phyloP scores from a whole-genome alignment of 2,113 vertebrate genomes.

The Rhinoderma darwinii region DNA sequence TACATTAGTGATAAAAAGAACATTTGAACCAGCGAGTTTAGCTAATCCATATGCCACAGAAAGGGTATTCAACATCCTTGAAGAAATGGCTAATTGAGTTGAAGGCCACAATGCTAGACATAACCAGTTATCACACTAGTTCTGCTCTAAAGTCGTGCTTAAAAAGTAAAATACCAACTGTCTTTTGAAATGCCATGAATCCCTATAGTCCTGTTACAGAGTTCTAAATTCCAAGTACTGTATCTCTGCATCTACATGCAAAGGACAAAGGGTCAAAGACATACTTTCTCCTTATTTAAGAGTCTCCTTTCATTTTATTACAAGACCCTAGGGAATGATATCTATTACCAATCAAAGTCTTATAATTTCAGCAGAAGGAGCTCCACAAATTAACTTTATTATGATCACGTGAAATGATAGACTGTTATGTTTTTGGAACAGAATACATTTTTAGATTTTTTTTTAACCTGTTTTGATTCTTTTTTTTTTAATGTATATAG shows the following conservation, averaged over 20 bases:
- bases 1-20: constrained; percentile 20
- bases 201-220: constrained; percentile 70
- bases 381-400: constrained; percentile 83
- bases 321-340: constrained; percentile 71
- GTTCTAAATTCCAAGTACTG: constrained; percentile 66
- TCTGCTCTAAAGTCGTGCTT: constrained; percentile 70
- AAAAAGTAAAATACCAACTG: constrained; percentile 72
- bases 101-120: constrained; percentile 67
- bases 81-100: constrained; percentile 63
- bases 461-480: neutral
- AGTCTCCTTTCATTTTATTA: constrained; percentile 74
- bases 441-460: neutral
- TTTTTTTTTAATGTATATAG: neutral
- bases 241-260: constrained; percentile 69
- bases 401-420: constrained; percentile 89
- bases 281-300: constrained; percentile 71
- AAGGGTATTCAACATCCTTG: constrained; percentile 62
- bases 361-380: constrained; percentile 82
- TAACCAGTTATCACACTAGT: constrained; percentile 63
- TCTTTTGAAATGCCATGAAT: constrained; percentile 70
- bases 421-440: constrained; percentile 90
- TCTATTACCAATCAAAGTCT: constrained; percentile 78
- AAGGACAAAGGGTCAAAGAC: constrained; percentile 74
- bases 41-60: constrained; percentile 59
- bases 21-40: neutral